Evolutionary conservation across 2,888 invertebrate genomes (phyloP), one percentile per base, ranked within the genome.

Genomic region (Torymus auratus): DNA sequence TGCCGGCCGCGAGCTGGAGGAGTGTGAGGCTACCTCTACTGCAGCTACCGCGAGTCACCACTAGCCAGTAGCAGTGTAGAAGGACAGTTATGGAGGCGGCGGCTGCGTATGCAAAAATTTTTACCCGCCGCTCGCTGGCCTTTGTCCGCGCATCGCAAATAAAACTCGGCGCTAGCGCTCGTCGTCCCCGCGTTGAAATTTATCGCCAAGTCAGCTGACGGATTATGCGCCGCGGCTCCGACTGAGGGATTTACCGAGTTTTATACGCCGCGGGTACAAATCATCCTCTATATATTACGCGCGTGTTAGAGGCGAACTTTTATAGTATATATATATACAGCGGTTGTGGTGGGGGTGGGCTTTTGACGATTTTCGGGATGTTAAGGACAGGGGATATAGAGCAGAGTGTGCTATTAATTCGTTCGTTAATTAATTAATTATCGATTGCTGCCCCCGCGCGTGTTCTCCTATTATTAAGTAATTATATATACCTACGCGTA

Each of bases 21-120:
- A 62, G 17, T 41, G 60, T 41, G 60, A 14, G 20, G 7, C 28
- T 28, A 7, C 28, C 0, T 0, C 7, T 41, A 41, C 41, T 41
- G 7, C n/a, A n/a, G n/a, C 41, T 41, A 41, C 41, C 7, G 41
- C 5, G 7, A 41, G 41, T 41, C 41, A 41, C 28, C 28, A 28
- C n/a, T n/a, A n/a, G n/a, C n/a, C n/a, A n/a, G n/a, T n/a, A n/a
- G n/a, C n/a, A n/a, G n/a, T n/a, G n/a, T n/a, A 41, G 41, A 2
- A 41, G 41, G 41, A 69, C 76, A 82, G 82, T 79, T 79, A 79
- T 82, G 80, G 79, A 73, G 79, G n/a, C 77, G 79, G 82, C 76
- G 79, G n/a, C 77, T 82, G 82, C 77, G 80, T 77, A 77, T 82
- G 80, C 82, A 82, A 70, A 82, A 82, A 79, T 79, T 73, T 73